Evolutionary conservation across 1,140 invertebrate species (phyloP).

Genomic region (Drosophila kohkoa): DNA sequence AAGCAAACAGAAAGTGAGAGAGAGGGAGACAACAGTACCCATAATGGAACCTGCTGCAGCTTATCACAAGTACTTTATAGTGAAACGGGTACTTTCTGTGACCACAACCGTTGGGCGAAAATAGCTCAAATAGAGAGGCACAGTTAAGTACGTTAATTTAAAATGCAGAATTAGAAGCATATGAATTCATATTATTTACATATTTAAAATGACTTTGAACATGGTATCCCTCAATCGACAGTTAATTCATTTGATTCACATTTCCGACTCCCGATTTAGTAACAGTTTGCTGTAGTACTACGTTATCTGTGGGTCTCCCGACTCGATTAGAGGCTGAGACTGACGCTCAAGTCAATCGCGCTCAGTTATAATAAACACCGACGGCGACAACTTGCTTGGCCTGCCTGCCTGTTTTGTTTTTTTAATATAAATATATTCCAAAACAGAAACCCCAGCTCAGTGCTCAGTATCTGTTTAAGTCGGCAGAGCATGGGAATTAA

Average conservation of each 20-base stretch:
- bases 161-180: too few species aligned
- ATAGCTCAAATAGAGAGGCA: not conserved
- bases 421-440: slow-evolving; percentile 31
- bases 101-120: not conserved
- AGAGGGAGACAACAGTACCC: not conserved
- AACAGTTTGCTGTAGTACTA: slow-evolving; percentile 1
- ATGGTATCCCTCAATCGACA: not conserved
- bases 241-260: too few species aligned
- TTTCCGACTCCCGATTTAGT: not conserved
- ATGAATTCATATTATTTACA: too few species aligned
- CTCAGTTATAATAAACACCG: slow-evolving; percentile 35
- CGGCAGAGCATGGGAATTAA: slow-evolving; percentile 55
- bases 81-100: slow-evolving; percentile 22
- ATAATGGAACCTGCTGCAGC: not conserved
- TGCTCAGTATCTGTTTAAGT: slow-evolving; percentile 22
- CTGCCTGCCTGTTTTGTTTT: not conserved
- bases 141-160: not conserved
- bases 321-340: not conserved
- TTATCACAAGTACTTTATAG: slow-evolving; percentile 14
- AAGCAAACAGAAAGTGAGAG: not conserved
- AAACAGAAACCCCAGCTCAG: slow-evolving; percentile 2
- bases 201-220: not conserved
- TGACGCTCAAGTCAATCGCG: slow-evolving; percentile 5
- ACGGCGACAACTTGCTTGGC: slow-evolving; percentile 3
- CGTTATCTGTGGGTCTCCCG: slow-evolving; percentile 28